Evolutionary conservation across 2,888 invertebrate genomes (phyloP), one percentile per base, ranked within the genome.

Genomic region (Clostera curtula): DNA sequence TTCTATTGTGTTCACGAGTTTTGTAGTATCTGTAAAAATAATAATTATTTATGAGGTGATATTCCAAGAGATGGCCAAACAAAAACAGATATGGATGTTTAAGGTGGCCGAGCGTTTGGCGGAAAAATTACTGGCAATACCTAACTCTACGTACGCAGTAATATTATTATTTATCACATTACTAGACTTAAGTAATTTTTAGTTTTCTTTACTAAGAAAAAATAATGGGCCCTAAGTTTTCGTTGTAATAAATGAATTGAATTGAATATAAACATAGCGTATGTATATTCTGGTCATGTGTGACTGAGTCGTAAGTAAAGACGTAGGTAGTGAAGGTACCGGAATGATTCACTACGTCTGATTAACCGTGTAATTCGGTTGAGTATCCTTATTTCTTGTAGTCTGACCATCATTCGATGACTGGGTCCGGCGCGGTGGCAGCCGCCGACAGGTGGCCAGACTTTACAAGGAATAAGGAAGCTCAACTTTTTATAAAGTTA

Each of bases 1-100:
- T 25, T 25, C 13, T 25, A 13, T 25, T 25, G 14, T 25, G 19
- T 25, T 25, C 25, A 25, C 25, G 19, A 25, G 12, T 25, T 25
- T 25, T 25, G 14, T 25, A 13, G 19, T 25, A 25, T 25, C 25
- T 24, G 24, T 24, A n/a, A 24, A 15, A 24, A 24, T 24, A 24
- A 24, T 24, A 15, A 16, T 24, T 24, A 24, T 24, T 24, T 24
- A 15, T n/a, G 2, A 15, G 16, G 24, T 24, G 15, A 24, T 24
- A 24, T 24, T 24, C 16, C 24, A 24, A 9, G 24, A 24, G 24
- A 24, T 24, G 10, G 24, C 24, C 24, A 24, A 24, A 24, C 15
- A 24, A 24, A 24, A 24, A 24, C 24, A 16, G 24, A 16, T 24
- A 24, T 24, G 24, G 24, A 24, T 24, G 24, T 24, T 24, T 24